A percentile compares a stretch with the other conserved stretches of the same genome.
These are phyloP conservation scores for Scaptodrosophila latifasciaeformis DNA, from an alignment of 2,888 invertebrate genomes.

Conservation along the genomic window DNA sequence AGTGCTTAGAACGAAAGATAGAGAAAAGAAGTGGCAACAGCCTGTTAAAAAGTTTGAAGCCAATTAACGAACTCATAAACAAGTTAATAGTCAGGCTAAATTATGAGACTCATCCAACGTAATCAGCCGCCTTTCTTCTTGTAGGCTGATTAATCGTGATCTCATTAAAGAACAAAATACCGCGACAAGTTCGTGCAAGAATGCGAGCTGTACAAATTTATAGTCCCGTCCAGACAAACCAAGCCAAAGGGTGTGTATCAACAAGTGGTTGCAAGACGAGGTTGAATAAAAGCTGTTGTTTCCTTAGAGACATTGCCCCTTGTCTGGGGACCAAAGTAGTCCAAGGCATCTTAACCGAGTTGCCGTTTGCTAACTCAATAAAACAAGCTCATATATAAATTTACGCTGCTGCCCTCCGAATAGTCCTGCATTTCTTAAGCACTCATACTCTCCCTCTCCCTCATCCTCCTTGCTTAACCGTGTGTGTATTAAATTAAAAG, in stretches of 20 bases:
- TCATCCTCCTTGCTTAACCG: no score
- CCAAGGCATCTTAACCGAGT: slow-evolving; percentile 32
- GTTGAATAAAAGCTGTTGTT: no score
- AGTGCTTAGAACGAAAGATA: no score
- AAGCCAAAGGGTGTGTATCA: neutral
- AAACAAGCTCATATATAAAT: slow-evolving; percentile 26
- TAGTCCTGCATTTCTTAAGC: no score
- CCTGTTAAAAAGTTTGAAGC: slow-evolving; percentile 54
- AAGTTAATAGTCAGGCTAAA: slow-evolving; percentile 4
- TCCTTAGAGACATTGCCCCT: neutral
- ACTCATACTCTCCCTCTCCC: no score
- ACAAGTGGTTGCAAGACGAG: no score
- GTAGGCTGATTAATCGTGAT: slow-evolving; percentile 59
- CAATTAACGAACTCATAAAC: slow-evolving; percentile 55
- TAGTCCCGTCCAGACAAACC: slow-evolving; percentile 23
- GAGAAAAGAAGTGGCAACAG: no score
- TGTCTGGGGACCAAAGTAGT: slow-evolving; percentile 42
- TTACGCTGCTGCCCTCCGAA: slow-evolving; percentile 27
- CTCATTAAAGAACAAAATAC: slow-evolving; percentile 50
- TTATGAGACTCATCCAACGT: slow-evolving; percentile 5
- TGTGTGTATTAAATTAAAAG: slow-evolving; percentile 44
- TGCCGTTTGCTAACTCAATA: slow-evolving; percentile 45
- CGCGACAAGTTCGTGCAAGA: slow-evolving; percentile 51
- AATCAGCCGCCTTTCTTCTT: neutral
- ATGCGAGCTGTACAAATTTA: slow-evolving; percentile 44